Evolutionary conservation across 2,888 invertebrate species (phyloP).

Genomic region (Helleia helle): DNA sequence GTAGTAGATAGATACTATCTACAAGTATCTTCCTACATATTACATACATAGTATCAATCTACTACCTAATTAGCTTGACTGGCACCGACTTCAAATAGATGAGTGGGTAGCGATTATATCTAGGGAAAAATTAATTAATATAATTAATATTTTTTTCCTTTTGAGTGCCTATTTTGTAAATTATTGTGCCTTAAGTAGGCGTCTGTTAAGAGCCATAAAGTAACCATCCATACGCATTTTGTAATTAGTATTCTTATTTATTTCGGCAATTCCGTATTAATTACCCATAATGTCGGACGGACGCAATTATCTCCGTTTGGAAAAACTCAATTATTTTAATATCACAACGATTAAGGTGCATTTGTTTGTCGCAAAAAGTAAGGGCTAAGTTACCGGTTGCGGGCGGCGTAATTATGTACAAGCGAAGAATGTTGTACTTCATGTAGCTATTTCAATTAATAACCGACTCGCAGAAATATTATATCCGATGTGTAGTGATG

Average conservation of each 20-base stretch:
- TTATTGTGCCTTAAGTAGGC: too few species aligned
- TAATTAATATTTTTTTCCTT: too few species aligned
- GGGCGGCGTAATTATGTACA: slow-evolving; percentile 25
- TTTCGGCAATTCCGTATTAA: slow-evolving; percentile 3
- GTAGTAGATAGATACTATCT: too few species aligned
- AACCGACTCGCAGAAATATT: slow-evolving; percentile 32
- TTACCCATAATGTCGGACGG: slow-evolving; percentile 1
- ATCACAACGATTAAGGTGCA: slow-evolving; percentile 22
- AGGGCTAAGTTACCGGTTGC: slow-evolving; percentile 16
- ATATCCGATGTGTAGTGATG: slow-evolving; percentile 23
- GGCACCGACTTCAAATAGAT: too few species aligned
- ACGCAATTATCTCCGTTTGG: slow-evolving; percentile 3
- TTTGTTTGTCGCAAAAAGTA: slow-evolving; percentile 18
- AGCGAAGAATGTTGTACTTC: slow-evolving; percentile 30
- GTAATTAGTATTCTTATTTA: background rate
- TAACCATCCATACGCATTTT: too few species aligned
- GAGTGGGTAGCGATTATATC: too few species aligned
- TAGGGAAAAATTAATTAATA: too few species aligned
- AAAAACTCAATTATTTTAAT: slow-evolving; percentile 9
- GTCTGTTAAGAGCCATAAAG: too few species aligned
- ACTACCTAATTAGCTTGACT: too few species aligned
- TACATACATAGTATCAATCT: too few species aligned
- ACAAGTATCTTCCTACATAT: too few species aligned
- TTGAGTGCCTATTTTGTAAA: too few species aligned
- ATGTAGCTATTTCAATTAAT: slow-evolving; percentile 33